These are phyloP conservation scores for Caenorhabditis japonica DNA, from an alignment of 2,888 invertebrate genomes.

Conservation along the genomic window DNA sequence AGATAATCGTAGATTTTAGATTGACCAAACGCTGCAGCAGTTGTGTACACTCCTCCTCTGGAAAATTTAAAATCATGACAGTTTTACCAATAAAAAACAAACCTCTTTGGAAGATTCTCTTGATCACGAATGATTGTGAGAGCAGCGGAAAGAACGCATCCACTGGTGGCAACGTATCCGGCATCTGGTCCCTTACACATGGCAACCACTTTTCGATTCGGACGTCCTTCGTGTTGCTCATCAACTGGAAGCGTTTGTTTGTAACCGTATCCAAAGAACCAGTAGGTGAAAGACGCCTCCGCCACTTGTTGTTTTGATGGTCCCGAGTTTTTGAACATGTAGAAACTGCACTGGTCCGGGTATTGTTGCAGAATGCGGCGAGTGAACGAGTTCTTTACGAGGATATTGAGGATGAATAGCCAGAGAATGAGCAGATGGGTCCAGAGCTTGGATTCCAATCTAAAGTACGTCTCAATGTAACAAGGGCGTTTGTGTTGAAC, in stretches of 20 bases:
- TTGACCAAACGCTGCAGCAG: constrained; percentile 86
- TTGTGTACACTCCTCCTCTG: constrained; percentile 89
- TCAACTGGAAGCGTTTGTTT: constrained; percentile 79
- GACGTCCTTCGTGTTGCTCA: constrained; percentile 80
- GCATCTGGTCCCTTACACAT: constrained; percentile 82
- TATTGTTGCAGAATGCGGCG: constrained; percentile 83
- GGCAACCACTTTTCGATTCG: constrained; percentile 83
- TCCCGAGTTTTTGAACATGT: constrained; percentile 82
- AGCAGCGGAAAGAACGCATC: constrained; percentile 84
- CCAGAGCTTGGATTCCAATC: constrained; percentile 81
- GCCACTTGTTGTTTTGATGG: constrained; percentile 79
- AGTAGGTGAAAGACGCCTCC: constrained; percentile 82
- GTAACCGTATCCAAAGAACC: constrained; percentile 88
- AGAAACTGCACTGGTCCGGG: constrained; percentile 84
- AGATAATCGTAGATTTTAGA: constrained; percentile 86
- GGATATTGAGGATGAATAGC: constrained; percentile 80
- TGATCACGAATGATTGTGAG: constrained; percentile 85
- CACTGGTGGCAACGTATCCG: constrained; percentile 79
- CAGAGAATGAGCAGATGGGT: constrained; percentile 79
- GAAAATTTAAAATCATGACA: constrained; percentile 64
- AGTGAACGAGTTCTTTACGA: constrained; percentile 83
- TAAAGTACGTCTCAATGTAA: constrained; percentile 82
- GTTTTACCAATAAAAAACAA: neutral
- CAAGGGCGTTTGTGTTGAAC: constrained; percentile 83
- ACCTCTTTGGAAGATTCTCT: constrained; percentile 85